Evolutionary conservation across 1,140 invertebrate species (phyloP).

Genomic region (Pygmarrhopalites habei): DNA sequence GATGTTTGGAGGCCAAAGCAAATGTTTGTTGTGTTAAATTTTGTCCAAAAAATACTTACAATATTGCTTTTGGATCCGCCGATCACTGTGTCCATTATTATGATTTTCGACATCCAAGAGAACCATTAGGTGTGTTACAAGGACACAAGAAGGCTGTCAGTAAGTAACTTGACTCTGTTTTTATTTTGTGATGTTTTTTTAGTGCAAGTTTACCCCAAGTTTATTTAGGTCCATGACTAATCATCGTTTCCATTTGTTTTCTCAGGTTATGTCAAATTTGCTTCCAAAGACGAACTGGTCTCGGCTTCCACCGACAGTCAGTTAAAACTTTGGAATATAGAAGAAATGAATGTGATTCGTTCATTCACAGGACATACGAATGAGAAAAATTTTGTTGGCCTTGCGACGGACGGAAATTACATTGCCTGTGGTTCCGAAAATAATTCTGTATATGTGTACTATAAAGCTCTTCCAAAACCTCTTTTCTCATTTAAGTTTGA

Average conservation of each 20-base stretch:
- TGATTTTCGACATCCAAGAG: constrained; percentile 78
- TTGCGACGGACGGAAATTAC: constrained; percentile 92
- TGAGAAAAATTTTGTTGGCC: constrained; percentile 94
- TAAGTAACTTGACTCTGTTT: too few relatives aligned
- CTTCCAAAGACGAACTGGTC: constrained; percentile 81
- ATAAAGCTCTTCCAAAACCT: constrained; percentile 80
- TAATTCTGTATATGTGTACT: constrained; percentile 80
- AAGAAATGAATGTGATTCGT: constrained; percentile 67
- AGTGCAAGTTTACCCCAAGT: too few relatives aligned
- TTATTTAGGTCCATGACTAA: too few relatives aligned
- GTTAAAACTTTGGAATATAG: constrained; percentile 87
- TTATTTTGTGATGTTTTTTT: too few relatives aligned
- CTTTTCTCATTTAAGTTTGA: constrained; percentile 85
- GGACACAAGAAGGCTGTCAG: constrained; percentile 86
- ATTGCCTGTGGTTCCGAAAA: constrained; percentile 94
- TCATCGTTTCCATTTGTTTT: too few relatives aligned
- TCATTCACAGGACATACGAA: constrained; percentile 91
- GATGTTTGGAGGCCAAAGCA: constrained; percentile 79
- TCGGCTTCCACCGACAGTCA: constrained; percentile 93
- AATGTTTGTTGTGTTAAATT: constrained; percentile 97
- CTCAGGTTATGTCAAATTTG: constrained; percentile 92
- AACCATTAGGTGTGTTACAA: constrained; percentile 75
- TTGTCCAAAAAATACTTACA: constrained; percentile 72
- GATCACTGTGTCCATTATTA: constrained; percentile 97
- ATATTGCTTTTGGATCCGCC: constrained; percentile 84